phyloP scores from a whole-genome alignment of 2,113 vertebrate species.

The Lontra canadensis region DNA sequence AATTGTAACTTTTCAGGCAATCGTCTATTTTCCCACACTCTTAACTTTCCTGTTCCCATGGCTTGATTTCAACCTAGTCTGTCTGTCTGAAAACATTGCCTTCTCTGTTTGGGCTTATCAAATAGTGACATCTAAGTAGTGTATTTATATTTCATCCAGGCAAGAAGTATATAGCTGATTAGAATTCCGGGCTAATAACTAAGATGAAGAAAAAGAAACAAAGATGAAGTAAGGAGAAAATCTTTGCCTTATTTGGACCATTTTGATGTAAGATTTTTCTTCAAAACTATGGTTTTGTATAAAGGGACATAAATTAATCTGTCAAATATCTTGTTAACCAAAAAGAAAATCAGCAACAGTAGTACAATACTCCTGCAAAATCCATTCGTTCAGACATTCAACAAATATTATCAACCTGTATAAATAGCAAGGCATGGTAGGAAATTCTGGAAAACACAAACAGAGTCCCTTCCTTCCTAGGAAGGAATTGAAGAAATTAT shows the following conservation, averaged over 20 bases:
- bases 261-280: slow-evolving; percentile 49
- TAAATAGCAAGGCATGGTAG: slow-evolving; percentile 20
- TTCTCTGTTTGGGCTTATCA: slow-evolving; percentile 49
- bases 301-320: slow-evolving; percentile 49
- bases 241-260: slow-evolving; percentile 50
- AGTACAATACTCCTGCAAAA: slow-evolving; percentile 1
- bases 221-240: slow-evolving; percentile 52
- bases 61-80: slow-evolving; percentile 55
- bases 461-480: not conserved
- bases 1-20: slow-evolving; percentile 3
- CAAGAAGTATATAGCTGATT: slow-evolving; percentile 52
- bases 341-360: not conserved
- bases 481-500: slow-evolving; percentile 31
- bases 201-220: slow-evolving; percentile 50
- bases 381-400: slow-evolving; percentile 30
- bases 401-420: not conserved
- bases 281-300: slow-evolving; percentile 19
- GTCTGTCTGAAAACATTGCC: slow-evolving; percentile 48
- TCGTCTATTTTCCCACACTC: slow-evolving; percentile 56
- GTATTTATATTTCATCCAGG: slow-evolving; percentile 62
- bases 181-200: slow-evolving; percentile 36
- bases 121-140: slow-evolving; percentile 53
- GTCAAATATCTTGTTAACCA: slow-evolving; percentile 41
- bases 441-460: not conserved
- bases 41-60: slow-evolving; percentile 52